Evolutionary conservation across 2,113 vertebrate genomes (phyloP).

Genomic region (Bubalus kerabau): DNA sequence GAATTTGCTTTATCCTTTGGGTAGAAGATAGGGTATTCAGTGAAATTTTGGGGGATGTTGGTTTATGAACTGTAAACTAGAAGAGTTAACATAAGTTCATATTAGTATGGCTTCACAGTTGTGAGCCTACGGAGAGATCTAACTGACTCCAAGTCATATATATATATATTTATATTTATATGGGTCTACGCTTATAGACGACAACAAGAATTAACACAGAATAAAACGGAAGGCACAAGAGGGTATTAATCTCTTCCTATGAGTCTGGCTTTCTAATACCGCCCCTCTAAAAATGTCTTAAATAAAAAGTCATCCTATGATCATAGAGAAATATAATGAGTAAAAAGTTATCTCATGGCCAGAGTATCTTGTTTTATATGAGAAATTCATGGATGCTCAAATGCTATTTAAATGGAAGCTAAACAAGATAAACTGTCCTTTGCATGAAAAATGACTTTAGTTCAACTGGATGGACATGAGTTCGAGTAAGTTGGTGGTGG

Average conservation of each 20-base stretch:
- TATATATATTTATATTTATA: too few relatives aligned
- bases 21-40: background rate
- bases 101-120: background rate
- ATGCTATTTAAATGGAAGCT: background rate
- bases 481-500: background rate
- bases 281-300: background rate
- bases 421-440: background rate
- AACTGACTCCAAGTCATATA: too few relatives aligned
- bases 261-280: background rate
- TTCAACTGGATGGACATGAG: background rate
- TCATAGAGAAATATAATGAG: background rate
- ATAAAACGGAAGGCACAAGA: background rate
- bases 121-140: background rate
- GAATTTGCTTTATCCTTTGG: background rate
- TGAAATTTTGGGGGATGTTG: background rate
- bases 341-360: background rate
- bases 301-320: background rate
- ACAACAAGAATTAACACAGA: background rate
- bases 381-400: background rate
- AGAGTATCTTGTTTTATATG: background rate
- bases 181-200: background rate
- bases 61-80: background rate
- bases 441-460: background rate
- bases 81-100: background rate
- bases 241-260: background rate